A percentile compares a stretch with the other conserved stretches of the same genome.
Evolutionary conservation across 23 tunicate species (phyloP).

Genomic region (Trididemnum miniatum): DNA sequence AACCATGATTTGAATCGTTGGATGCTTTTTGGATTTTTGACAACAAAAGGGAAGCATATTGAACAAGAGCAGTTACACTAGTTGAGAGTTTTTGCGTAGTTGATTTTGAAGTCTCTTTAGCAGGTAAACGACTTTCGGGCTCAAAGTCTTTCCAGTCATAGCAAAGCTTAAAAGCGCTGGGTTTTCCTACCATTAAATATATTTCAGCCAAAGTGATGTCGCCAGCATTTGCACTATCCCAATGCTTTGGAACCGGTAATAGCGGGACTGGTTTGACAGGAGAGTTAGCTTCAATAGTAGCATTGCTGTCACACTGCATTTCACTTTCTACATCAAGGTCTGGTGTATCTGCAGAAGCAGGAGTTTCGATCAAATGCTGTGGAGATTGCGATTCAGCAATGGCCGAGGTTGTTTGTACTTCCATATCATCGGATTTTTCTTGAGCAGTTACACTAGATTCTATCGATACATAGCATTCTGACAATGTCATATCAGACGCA

Average conservation of each 20-base stretch:
- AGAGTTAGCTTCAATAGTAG: not conserved
- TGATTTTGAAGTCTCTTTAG: not conserved
- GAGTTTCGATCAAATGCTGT: not conserved
- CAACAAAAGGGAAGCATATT: slow-evolving; percentile 42
- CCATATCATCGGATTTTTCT: not conserved
- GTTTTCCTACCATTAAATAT: slow-evolving; percentile 77
- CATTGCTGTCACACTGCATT: not conserved
- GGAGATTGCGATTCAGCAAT: not conserved
- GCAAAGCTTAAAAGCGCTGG: slow-evolving; percentile 52
- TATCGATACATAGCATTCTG: not conserved
- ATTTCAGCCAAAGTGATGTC: slow-evolving; percentile 62
- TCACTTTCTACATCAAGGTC: not conserved
- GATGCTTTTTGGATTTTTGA: not conserved
- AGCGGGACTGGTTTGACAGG: not conserved
- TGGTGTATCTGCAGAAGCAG: not conserved
- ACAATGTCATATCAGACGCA: not conserved
- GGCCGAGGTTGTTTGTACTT: not conserved
- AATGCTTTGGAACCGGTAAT: slow-evolving; percentile 12
- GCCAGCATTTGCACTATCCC: slow-evolving; percentile 39
- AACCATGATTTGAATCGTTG: not conserved
- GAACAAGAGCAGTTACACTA: slow-evolving; percentile 60
- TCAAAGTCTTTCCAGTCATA: slow-evolving; percentile 43
- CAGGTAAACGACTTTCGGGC: not conserved
- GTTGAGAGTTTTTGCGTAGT: slow-evolving; percentile 14
- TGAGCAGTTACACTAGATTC: not conserved